Base-by-base conservation (phyloP, 2,888 invertebrate species). In the Adela reaumurella region DNA sequence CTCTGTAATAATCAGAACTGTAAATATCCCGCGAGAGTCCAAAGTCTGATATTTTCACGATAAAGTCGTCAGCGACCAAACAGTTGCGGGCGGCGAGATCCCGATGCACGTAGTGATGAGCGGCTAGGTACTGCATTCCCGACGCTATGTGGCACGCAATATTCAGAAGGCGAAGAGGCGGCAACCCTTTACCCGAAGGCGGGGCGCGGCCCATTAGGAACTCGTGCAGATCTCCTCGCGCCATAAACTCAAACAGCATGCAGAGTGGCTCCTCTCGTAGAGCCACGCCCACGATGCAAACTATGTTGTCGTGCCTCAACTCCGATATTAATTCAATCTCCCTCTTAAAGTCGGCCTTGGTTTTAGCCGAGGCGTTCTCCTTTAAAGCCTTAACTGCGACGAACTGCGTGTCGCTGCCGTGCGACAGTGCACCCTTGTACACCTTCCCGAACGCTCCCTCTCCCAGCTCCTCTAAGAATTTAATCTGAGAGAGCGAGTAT, bases 221-320 rank as follows among this genome's bases (percentile, higher is more conserved):
- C 69, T 98, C 97, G 64, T 98, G 97, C 48, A 99, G 81, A 70
- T 99, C 97, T 0, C 98, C 97, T 68, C 94, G 88, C 1, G 92
- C 90, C 97, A 98, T 97, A 65, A 94, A 96, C 68, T 99, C 98
- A 72, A 98, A 98, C 18, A 99, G 76, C 94, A 97, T 96, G 63
- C 95, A 95, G 67, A 92, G 83, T 0, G 96, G 95, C 62, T 94
- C 90, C 59, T 92, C 91, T 59, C 90, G 89, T 52, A 93, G 81
- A 50, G 94, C 91, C 8, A 96, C 94, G 0, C 97, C 97, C 51
- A 98, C 82, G 56, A 98, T 86, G 68, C 95, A 94, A 43, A 97
- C 94, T 59, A 99, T 94, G 67, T 98, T 97, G 1, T 94, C 92
- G 77, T 98, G 98, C 53, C 92, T 88, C 52, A 98, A 77, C 67